Evolutionary conservation across 2,888 invertebrate genomes (phyloP), one percentile per base, ranked within the genome.

Genomic region (Drosophila nr. perissopoda): DNA sequence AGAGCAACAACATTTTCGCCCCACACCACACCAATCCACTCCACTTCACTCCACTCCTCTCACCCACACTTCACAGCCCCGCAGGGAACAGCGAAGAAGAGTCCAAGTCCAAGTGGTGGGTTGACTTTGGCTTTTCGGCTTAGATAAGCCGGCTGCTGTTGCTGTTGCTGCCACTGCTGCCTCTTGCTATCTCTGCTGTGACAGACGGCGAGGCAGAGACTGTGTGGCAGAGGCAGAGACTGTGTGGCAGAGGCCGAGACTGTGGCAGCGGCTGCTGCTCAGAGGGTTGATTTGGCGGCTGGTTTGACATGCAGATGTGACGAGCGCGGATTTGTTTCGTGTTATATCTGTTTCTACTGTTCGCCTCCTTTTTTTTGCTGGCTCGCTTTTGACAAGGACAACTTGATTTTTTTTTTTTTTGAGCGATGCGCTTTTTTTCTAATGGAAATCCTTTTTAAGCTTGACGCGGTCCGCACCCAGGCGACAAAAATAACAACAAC

Each of bases 281-380:
- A 48, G 59, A 78, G 76, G 88, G 88, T 83, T 88, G 81, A 83
- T 74, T 88, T 40, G 66, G 59, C 70, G 59, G 78, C 89, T 81
- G 80, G 79, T 91, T 79, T 79, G 90, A 87, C 82, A 89, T 85
- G 91, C 91, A 90, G 90, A 90, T 91, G 91, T 91, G 84, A 79
- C 83, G 82, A 74, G 79, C 86, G 76, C 78, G 88, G 87, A 91
- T 85, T 86, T 91, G 87, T 83, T 80, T 87, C 75, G 75, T 82
- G 78, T 89, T 71, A 76, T 89, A 61, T 82, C 75, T 81, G 69
- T 77, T 71, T 74, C 60, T 62, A 27, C n/a, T 42, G 46, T 46
- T 46, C 16, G 46, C 46, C 16, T 16, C 36, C 4, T 56, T 48
- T 56, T 51, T 16, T 54, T 34, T 57, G 54, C 40, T 40, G n/a